Evolutionary conservation across 2,888 invertebrate species (phyloP), one percentile per base, ranked within the genome.

Genomic region (Mesochorus sp.): DNA sequence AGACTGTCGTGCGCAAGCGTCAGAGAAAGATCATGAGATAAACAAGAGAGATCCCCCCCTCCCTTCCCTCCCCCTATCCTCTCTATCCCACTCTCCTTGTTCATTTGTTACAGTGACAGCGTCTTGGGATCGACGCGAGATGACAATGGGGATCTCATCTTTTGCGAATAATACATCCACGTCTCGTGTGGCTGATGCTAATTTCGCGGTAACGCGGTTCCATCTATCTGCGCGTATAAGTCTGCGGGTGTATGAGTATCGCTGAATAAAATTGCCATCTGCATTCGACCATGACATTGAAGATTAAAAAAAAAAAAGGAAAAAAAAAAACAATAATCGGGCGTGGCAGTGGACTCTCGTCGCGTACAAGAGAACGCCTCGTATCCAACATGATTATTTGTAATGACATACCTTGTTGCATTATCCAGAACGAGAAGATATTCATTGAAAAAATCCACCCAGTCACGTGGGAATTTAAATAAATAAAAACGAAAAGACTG

Each of bases 61-160:
- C n/a, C n/a, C n/a, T n/a, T n/a, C n/a, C n/a, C n/a, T n/a, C n/a
- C n/a, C n/a, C n/a, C n/a, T n/a, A n/a, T n/a, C n/a, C n/a, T n/a
- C n/a, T n/a, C n/a, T n/a, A n/a, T n/a, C n/a, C n/a, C n/a, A n/a
- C n/a, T n/a, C n/a, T n/a, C n/a, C n/a, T n/a, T n/a, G n/a, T n/a
- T 84, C 85, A 85, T 86, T 86, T 85, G 82, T 85, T 82, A 51
- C 12, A 82, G 79, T 71, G 80, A 79, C 81, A 80, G 76, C 59
- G 80, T 77, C 64, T 76, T 62, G 64, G 72, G 55, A 68, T 72
- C 66, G 74, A 76, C 64, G 76, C 61, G 39, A 68, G 79, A 82
- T 81, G 81, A 85, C 86, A 82, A 83, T 82, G 81, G 80, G 66
- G 28, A 55, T 74, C 70, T 66, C 57, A 70, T 74, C 70, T 71